Evolutionary conservation across 2,888 invertebrate genomes (phyloP).

Genomic region (Tinea semifulvella): DNA sequence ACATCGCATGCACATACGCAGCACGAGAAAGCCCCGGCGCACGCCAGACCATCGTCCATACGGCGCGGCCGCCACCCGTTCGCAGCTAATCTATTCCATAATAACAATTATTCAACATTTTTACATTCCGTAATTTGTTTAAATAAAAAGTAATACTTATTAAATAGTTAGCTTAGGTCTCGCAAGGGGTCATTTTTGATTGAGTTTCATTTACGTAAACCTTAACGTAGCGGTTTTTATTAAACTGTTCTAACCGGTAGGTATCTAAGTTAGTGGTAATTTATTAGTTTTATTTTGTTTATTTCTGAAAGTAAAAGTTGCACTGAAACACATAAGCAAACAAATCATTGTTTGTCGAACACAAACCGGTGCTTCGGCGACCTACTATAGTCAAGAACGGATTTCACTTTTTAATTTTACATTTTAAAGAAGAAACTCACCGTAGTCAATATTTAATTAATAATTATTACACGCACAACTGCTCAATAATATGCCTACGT

Average conservation of each 20-base stretch:
- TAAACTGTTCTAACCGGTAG: no score
- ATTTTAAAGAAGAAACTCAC: conserved; percentile 34
- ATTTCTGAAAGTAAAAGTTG: conserved; percentile 51
- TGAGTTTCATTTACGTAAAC: no score
- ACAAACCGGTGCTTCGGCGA: conserved; percentile 50
- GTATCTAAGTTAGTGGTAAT: no score
- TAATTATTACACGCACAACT: conserved; percentile 3
- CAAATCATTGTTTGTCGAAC: conserved; percentile 30
- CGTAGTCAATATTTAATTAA: conserved; percentile 18
- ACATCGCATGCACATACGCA: conserved; percentile 61
- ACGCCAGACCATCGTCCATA: conserved; percentile 5
- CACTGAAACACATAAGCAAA: conserved; percentile 46
- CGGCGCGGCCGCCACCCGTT: background rate
- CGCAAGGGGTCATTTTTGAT: no score
- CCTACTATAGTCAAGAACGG: conserved; percentile 46
- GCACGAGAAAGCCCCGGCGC: conserved; percentile 54
- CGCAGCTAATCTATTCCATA: conserved; percentile 5
- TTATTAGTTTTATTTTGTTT: no score
- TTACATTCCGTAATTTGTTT: background rate
- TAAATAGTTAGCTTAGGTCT: no score
- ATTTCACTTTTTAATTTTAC: conserved; percentile 62
- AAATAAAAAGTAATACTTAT: background rate
- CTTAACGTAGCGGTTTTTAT: no score
- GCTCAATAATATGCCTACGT: background rate
- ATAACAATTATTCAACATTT: background rate